A percentile compares a stretch with the other conserved stretches of the same genome.
These are phyloP conservation scores for Plutomurus gul DNA, from an alignment of 1,140 invertebrate genomes.

Conservation along the genomic window DNA sequence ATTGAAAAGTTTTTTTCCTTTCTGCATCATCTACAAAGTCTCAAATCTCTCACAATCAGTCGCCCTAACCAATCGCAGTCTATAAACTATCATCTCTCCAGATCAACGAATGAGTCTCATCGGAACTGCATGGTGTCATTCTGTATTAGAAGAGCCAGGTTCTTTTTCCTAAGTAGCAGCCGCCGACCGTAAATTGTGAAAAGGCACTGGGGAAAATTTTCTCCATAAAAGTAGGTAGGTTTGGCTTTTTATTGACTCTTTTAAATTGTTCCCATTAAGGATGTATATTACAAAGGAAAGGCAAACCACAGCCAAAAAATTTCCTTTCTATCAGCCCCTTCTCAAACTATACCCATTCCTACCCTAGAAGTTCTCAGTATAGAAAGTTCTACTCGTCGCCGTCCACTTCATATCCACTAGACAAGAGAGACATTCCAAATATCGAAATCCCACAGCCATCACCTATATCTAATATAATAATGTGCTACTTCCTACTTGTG, in stretches of 20 bases:
- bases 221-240: constrained; percentile 31
- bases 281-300: constrained; percentile 9
- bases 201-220: constrained; percentile 8
- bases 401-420: too few relatives aligned
- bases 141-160: background rate
- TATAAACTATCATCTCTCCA: constrained; percentile 9
- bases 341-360: background rate
- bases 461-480: background rate
- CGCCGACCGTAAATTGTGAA: background rate
- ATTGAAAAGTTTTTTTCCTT: constrained; percentile 45
- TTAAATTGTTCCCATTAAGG: constrained; percentile 39
- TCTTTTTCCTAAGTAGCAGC: background rate
- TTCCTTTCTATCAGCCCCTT: constrained; percentile 13
- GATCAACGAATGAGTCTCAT: too few relatives aligned
- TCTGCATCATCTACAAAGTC: background rate
- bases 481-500: background rate
- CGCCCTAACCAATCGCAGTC: background rate
- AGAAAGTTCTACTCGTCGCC: too few relatives aligned
- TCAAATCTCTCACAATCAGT: constrained; percentile 25
- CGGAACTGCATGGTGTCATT: too few relatives aligned
- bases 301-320: constrained; percentile 20
- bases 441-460: too few relatives aligned
- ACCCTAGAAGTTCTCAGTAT: background rate
- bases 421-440: too few relatives aligned
- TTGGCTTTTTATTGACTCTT: constrained; percentile 24